Conservation (phyloP, 2,797 vertebrate genomes). For the Zenarchopterus dispar region DNA sequence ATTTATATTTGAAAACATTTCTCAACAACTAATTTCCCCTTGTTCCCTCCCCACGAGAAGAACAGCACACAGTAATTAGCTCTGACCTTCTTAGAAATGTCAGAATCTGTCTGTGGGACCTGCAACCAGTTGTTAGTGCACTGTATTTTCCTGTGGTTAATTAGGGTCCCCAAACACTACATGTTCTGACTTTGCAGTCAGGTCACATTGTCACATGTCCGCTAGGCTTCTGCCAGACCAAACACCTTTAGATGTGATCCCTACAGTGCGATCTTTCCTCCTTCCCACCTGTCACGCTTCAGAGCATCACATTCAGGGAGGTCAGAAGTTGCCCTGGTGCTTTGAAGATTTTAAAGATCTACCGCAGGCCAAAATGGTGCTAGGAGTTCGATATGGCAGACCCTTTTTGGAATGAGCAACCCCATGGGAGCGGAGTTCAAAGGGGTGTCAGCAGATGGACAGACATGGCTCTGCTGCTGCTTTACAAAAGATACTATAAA, state of each 20-base stretch:
- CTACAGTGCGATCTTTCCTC: constrained; percentile 25
- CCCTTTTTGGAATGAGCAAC: constrained; percentile 37
- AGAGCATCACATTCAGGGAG: constrained; percentile 46
- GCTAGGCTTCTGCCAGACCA: constrained; percentile 23
- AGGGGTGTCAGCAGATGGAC: constrained; percentile 42
- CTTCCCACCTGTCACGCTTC: constrained; percentile 46
- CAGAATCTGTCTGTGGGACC: constrained; percentile 59
- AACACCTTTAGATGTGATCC: constrained; percentile 31
- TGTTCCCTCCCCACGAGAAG: constrained; percentile 22
- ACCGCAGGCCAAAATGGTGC: constrained; percentile 47
- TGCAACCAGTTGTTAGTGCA: constrained; percentile 46
- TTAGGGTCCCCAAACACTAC: constrained; percentile 41
- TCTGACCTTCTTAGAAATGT: constrained; percentile 74
- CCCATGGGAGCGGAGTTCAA: constrained; percentile 67
- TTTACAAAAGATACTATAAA: constrained; percentile 27
- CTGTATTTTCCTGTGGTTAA: constrained; percentile 52
- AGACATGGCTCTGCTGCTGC: constrained; percentile 26
- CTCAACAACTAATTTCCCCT: constrained; percentile 32
- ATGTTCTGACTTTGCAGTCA: constrained; percentile 32
- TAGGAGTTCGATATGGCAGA: constrained; percentile 44
- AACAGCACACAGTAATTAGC: constrained; percentile 54
- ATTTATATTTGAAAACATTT: constrained; percentile 37
- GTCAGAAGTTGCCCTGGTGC: constrained; percentile 60
- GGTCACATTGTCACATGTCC: constrained; percentile 25
- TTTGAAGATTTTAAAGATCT: constrained; percentile 68